Conservation (phyloP, 2,113 vertebrate genomes). For the Rattus rattus region DNA sequence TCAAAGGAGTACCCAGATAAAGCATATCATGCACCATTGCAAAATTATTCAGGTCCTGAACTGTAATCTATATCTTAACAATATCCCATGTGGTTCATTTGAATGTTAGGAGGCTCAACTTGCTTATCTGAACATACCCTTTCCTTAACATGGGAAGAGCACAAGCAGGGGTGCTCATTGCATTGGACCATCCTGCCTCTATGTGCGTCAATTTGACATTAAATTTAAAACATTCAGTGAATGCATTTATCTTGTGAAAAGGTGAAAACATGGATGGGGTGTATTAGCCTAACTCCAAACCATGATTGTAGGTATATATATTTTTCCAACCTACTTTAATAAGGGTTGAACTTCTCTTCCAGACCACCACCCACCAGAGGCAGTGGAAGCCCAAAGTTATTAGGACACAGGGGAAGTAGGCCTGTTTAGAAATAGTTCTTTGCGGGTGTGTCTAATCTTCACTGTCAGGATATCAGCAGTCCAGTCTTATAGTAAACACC, state of each 20-base stretch:
- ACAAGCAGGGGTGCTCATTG: neutral
- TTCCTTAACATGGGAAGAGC: neutral
- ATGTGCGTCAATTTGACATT: neutral
- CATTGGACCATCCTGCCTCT: neutral
- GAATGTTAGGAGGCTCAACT: neutral
- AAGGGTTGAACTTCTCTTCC: too few species aligned
- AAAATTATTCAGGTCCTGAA: neutral
- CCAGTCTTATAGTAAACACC: too few species aligned
- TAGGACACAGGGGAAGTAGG: too few species aligned
- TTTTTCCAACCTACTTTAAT: too few species aligned
- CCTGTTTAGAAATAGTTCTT: too few species aligned
- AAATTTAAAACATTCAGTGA: neutral
- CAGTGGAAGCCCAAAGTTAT: too few species aligned
- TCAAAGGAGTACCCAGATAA: fast-evolving
- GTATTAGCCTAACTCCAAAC: neutral
- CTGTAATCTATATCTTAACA: neutral
- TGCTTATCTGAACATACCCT: neutral
- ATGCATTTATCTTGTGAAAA: neutral
- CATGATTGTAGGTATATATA: neutral
- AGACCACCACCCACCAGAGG: too few species aligned
- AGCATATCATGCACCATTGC: fast-evolving
- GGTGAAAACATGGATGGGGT: neutral
- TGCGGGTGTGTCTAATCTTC: too few species aligned
- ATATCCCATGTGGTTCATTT: fast-evolving
- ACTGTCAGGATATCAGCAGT: too few species aligned